Evolutionary conservation across 2,888 invertebrate species (phyloP).

Genomic region (Meteorus cinctellus): DNA sequence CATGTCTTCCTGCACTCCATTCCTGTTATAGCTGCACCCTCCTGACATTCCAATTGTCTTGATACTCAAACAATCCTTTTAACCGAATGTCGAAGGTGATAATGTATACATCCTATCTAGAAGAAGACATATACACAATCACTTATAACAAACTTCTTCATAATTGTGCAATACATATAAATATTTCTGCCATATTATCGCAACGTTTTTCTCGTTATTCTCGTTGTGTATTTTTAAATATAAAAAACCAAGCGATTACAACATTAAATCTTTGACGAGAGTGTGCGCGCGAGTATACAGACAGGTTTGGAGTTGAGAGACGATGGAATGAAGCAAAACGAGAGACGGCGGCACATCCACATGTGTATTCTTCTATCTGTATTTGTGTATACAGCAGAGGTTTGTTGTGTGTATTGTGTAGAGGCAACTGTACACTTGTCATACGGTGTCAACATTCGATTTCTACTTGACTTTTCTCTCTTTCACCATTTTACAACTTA

Average conservation of each 20-base stretch:
- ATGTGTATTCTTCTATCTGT: not conserved
- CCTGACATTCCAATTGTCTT: constrained; percentile 38
- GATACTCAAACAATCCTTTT: not conserved
- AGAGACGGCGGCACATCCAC: not conserved
- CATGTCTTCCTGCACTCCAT: constrained; percentile 36
- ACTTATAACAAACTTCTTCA: not conserved
- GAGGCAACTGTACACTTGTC: constrained; percentile 42
- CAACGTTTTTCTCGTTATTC: not conserved
- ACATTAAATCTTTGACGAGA: not conserved
- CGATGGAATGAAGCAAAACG: not conserved
- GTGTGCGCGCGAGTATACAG: constrained; percentile 4
- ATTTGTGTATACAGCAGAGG: not conserved
- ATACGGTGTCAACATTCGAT: constrained; percentile 43
- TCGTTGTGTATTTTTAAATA: not conserved
- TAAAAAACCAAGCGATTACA: not conserved
- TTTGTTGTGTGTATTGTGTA: not conserved
- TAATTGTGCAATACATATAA: not conserved
- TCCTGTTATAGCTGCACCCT: constrained; percentile 28
- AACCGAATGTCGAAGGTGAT: not conserved
- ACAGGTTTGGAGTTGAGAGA: constrained; percentile 7
- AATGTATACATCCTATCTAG: not conserved
- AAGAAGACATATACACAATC: not conserved
- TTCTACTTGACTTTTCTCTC: constrained; percentile 36
- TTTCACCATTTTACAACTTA: constrained; percentile 30
- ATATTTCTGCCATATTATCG: not conserved